Evolutionary conservation across 1,140 invertebrate species (phyloP), one percentile per base, ranked within the genome.

Genomic region (Scaptomyza hsui): DNA sequence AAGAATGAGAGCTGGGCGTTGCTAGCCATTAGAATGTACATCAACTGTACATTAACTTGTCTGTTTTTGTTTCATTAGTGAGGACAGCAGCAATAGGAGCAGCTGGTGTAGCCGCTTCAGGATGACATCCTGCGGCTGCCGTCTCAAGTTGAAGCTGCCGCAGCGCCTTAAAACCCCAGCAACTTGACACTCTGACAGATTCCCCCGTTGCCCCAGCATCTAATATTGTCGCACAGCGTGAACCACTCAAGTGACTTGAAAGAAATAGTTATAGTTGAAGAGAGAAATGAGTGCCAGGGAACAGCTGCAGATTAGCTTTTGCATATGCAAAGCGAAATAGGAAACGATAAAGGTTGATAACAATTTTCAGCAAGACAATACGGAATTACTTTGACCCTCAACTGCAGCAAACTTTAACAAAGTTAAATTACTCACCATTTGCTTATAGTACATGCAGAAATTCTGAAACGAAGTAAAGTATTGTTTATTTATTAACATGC

Each of bases 1-100:
- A 29, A 3, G 32, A n/a, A n/a, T n/a, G 10, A 37, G 32, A n/a
- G 12, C 12, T 12, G 32, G 49, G 55, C 47, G 37, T 55, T 37
- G 53, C 39, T 67, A 18, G 21, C 82, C 82, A 86, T 86, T 86
- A 86, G 74, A 82, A 53, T 86, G 74, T 81, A 88, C 82, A 86
- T 86, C 82, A 82, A 86, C 82, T 86, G 65, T 88, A 88, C 82
- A 86, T 86, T 86, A 86, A 81, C 82, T 82, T 88, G 81, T 81
- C 74, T 81, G 81, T 85, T 86, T 85, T 85, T 77, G 81, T 85
- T 85, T 86, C 81, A 85, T 85, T 85, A 85, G 81, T 70, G 75
- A 51, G 60, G 52, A 79, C 63, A 75, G 52, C 18, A 53, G 49
- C 7, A 12, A 47, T 21, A 13, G 9, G 9, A 53, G 64, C 7